phyloP scores from a whole-genome alignment of 2,888 invertebrate species.

The Lamproptera curius region DNA sequence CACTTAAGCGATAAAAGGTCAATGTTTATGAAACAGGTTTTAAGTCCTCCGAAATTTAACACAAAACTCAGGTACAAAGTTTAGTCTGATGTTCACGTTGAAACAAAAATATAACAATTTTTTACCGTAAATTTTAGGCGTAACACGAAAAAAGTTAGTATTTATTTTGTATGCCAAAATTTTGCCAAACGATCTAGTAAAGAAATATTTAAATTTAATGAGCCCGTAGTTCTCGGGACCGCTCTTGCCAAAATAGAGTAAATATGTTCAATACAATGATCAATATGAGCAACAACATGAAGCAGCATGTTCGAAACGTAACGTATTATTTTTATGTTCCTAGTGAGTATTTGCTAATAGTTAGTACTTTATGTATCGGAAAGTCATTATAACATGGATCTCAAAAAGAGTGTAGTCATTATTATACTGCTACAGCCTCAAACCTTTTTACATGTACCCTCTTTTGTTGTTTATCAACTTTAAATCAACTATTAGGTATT shows the following conservation, averaged over 20 bases:
- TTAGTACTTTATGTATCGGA: conserved; percentile 23
- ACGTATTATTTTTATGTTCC: conserved; percentile 28
- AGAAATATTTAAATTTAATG: background rate
- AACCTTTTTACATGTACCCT: too few species aligned
- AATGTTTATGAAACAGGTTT: conserved; percentile 77
- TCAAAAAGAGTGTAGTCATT: conserved; percentile 50
- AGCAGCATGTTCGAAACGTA: background rate
- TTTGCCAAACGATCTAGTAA: conserved; percentile 17
- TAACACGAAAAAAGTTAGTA: conserved; percentile 1
- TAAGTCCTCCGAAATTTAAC: conserved; percentile 77
- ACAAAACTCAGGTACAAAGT: conserved; percentile 63
- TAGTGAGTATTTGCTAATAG: conserved; percentile 31
- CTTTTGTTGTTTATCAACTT: too few species aligned
- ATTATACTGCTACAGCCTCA: conserved; percentile 23
- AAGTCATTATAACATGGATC: conserved; percentile 50
- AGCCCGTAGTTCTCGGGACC: background rate
- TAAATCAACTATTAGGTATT: too few species aligned
- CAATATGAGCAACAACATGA: too few species aligned
- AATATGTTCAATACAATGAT: background rate
- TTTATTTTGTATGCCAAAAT: conserved; percentile 18
- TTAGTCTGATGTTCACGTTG: conserved; percentile 25
- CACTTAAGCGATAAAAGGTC: conserved; percentile 73
- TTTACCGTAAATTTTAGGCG: background rate
- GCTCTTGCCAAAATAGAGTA: background rate
- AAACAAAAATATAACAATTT: background rate